phyloP scores from a whole-genome alignment of 2,113 vertebrate species.

The Empidonax alnorum region DNA sequence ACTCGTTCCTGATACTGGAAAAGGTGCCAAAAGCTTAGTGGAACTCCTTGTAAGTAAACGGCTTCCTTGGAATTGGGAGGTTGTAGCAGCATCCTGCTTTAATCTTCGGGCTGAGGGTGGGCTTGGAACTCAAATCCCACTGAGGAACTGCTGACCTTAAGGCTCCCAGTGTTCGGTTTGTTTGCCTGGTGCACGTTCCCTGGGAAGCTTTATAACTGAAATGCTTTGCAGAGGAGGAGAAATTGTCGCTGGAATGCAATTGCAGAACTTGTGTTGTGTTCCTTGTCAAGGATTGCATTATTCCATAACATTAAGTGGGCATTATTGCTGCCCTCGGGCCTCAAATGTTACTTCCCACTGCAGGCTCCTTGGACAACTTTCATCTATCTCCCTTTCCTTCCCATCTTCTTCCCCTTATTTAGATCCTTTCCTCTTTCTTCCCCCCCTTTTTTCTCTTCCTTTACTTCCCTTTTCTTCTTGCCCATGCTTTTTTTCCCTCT shows the following conservation, averaged over 20 bases:
- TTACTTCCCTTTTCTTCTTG: not conserved
- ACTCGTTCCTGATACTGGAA: conserved; percentile 73
- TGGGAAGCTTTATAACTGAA: not conserved
- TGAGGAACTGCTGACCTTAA: not conserved
- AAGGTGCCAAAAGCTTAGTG: conserved; percentile 86
- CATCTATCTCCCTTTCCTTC: not conserved
- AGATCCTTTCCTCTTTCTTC: not conserved
- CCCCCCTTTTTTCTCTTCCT: not conserved
- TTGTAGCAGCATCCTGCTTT: not conserved
- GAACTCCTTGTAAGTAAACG: conserved; percentile 90
- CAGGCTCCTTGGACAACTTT: not conserved
- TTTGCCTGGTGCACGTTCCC: not conserved
- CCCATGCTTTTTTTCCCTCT: too few relatives aligned
- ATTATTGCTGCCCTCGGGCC: conserved; percentile 10
- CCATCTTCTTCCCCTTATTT: not conserved
- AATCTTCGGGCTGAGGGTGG: not conserved
- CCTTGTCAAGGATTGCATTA: not conserved
- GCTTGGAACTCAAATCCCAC: not conserved
- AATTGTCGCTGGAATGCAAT: not conserved
- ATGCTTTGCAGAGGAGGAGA: conserved; percentile 16
- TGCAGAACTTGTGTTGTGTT: not conserved
- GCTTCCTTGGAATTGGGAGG: not conserved
- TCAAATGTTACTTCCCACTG: not conserved
- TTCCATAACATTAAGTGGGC: not conserved
- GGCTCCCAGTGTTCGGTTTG: not conserved